These are phyloP conservation scores for Paralinhomoeus sp. DNA, from an alignment of 2,888 invertebrate species.

Conservation along the genomic window DNA sequence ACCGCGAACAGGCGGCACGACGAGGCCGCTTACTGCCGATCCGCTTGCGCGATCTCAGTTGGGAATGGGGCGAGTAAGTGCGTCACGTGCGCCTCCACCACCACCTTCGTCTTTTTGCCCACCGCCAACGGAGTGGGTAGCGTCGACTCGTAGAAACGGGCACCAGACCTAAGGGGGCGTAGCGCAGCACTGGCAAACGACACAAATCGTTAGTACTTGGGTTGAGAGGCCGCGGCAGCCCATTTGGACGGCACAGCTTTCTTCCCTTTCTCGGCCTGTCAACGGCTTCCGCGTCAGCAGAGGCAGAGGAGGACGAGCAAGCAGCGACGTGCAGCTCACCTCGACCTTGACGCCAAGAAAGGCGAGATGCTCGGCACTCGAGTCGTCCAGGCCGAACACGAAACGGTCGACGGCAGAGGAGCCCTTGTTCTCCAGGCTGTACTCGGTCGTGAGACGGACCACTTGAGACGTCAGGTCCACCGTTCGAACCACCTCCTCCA, in stretches of 20 bases:
- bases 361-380: neutral
- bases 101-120: conserved; percentile 13
- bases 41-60: conserved; percentile 62
- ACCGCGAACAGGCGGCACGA: too few species aligned
- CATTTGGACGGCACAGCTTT: too few species aligned
- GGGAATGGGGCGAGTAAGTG: conserved; percentile 62
- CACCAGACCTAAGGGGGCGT: too few species aligned
- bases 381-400: neutral
- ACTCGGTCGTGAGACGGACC: neutral
- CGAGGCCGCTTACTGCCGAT: conserved; percentile 55
- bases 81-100: conserved; percentile 48
- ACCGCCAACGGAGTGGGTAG: neutral
- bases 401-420: neutral
- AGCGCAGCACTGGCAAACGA: too few species aligned
- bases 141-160: too few species aligned
- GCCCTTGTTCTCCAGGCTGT: conserved; percentile 2
- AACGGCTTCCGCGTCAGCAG: too few species aligned
- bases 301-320: too few species aligned
- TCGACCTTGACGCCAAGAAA: neutral
- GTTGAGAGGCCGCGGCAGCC: too few species aligned
- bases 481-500: neutral
- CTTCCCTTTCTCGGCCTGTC: too few species aligned
- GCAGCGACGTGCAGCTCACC: too few species aligned
- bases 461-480: conserved; percentile 2
- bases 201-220: too few species aligned